phyloP scores from a whole-genome alignment of 2,113 vertebrate species.

The Sciurus niger region DNA sequence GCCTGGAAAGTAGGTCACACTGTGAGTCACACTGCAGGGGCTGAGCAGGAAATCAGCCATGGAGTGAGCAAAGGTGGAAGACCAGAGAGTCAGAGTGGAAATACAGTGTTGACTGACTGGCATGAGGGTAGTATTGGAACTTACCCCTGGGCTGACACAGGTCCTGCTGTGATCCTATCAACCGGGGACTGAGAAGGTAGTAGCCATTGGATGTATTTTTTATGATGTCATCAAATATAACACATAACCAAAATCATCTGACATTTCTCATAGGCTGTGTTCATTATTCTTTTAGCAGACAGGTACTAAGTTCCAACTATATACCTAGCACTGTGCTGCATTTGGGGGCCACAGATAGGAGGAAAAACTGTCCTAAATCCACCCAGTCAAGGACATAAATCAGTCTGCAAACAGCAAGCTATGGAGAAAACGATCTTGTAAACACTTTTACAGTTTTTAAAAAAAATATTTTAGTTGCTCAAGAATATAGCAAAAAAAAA shows the following conservation, averaged over 20 bases:
- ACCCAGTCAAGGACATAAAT: neutral
- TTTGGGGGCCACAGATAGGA: neutral
- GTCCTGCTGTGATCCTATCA: neutral
- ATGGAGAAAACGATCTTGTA: neutral
- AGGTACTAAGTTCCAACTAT: neutral
- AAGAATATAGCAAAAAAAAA: constrained; percentile 36
- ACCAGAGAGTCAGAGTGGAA: constrained; percentile 45
- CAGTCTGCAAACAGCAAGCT: neutral
- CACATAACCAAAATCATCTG: neutral
- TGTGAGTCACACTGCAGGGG: constrained; percentile 66
- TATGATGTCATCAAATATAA: constrained; percentile 35
- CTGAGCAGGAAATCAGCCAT: constrained; percentile 1
- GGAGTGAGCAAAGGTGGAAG: constrained; percentile 62
- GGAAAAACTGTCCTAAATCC: neutral
- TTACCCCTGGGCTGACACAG: neutral
- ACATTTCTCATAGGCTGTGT: neutral
- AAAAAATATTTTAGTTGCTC: neutral
- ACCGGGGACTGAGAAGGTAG: neutral
- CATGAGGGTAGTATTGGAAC: neutral
- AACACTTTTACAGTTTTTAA: constrained; percentile 31
- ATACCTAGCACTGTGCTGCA: neutral
- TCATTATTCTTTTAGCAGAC: neutral
- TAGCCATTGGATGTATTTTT: neutral
- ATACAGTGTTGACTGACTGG: neutral
- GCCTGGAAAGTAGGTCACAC: constrained; percentile 65